Conservation (phyloP, 2,888 invertebrate species). For the Stenurella melanura region DNA sequence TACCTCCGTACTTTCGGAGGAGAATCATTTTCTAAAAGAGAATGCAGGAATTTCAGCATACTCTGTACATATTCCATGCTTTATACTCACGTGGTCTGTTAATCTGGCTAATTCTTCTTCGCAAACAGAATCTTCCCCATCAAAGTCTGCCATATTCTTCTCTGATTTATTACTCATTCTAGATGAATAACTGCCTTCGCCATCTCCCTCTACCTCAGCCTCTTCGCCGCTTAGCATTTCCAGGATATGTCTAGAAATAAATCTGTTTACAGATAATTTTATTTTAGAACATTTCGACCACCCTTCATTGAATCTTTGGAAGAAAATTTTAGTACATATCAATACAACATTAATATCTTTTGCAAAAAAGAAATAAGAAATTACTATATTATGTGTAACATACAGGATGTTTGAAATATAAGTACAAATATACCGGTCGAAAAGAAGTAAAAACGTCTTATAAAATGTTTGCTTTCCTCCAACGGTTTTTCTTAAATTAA, state of each 20-base stretch:
- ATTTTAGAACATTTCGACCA: constrained; percentile 8
- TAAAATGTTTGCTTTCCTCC: too few relatives aligned
- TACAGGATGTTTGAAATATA: too few relatives aligned
- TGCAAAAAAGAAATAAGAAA: background rate
- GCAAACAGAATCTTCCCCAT: constrained; percentile 91
- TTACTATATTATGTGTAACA: too few relatives aligned
- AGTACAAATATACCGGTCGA: too few relatives aligned
- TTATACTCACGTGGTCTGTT: constrained; percentile 79
- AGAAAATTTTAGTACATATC: constrained; percentile 18
- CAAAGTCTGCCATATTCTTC: constrained; percentile 95
- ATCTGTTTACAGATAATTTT: constrained; percentile 45
- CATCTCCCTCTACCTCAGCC: constrained; percentile 76
- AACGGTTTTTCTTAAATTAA: too few relatives aligned
- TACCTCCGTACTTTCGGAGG: too few relatives aligned
- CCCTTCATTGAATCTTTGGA: constrained; percentile 12
- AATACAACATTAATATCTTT: background rate
- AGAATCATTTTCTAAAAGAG: too few relatives aligned
- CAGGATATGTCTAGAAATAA: constrained; percentile 76
- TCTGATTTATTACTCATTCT: constrained; percentile 94
- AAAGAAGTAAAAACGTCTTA: too few relatives aligned
- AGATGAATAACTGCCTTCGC: constrained; percentile 91
- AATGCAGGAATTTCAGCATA: too few relatives aligned
- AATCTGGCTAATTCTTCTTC: constrained; percentile 87
- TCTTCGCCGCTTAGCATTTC: constrained; percentile 82
- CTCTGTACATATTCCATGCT: background rate